Evolutionary conservation across 2,797 vertebrate genomes (phyloP).

Genomic region (Chromis chromis): DNA sequence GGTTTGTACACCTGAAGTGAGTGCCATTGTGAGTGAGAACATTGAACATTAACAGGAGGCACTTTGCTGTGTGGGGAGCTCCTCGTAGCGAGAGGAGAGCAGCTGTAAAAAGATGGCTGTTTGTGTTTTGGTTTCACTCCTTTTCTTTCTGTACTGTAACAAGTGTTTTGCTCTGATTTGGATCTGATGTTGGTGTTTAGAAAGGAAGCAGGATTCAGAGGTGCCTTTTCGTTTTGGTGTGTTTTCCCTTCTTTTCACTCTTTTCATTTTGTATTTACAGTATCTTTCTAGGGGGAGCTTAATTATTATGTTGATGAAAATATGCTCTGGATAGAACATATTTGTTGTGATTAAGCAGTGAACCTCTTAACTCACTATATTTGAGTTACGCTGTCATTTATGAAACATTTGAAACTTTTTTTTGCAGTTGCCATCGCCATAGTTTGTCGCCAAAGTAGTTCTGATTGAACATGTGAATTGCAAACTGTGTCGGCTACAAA

Average conservation of each 20-base stretch:
- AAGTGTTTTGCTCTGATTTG: constrained; percentile 51
- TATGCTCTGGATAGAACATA: constrained; percentile 78
- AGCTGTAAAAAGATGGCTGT: constrained; percentile 27
- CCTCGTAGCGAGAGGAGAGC: neutral
- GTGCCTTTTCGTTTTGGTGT: constrained; percentile 80
- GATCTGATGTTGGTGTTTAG: constrained; percentile 38
- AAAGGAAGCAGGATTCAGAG: constrained; percentile 66
- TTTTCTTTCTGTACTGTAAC: constrained; percentile 40
- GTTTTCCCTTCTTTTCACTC: constrained; percentile 34
- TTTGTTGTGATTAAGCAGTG: constrained; percentile 83
- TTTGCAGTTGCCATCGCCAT: constrained; percentile 40
- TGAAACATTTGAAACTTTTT: constrained; percentile 40
- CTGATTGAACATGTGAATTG: neutral
- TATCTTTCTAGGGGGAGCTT: constrained; percentile 78
- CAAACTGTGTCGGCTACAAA: neutral
- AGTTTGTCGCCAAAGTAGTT: constrained; percentile 14
- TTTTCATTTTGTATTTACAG: constrained; percentile 52
- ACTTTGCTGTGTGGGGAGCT: constrained; percentile 31
- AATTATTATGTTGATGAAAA: constrained; percentile 75
- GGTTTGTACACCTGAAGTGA: constrained; percentile 52
- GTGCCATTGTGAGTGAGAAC: constrained; percentile 63
- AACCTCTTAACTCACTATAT: constrained; percentile 82
- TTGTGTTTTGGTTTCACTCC: constrained; percentile 36
- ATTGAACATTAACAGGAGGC: constrained; percentile 37
- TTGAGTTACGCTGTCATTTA: constrained; percentile 74